Percentiles rank a stretch among this genome's conserved stretches.
Conservation (phyloP, 2,888 invertebrate genomes). For the Aleiodes testaceus region DNA sequence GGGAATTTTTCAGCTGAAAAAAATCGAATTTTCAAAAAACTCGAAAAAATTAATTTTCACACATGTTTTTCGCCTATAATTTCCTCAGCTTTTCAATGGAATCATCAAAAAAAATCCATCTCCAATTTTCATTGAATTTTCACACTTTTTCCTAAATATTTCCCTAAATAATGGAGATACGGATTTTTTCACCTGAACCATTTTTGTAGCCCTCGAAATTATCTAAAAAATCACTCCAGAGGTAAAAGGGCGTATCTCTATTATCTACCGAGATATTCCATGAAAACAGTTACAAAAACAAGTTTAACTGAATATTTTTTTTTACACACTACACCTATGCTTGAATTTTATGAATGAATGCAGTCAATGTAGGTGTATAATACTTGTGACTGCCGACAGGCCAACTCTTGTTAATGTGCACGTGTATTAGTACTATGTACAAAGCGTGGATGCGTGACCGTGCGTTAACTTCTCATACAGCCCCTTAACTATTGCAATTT, state of each 20-base stretch:
- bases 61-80: no score
- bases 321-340: no score
- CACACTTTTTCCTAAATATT: background rate
- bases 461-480: slow-evolving; percentile 25
- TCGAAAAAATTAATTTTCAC: no score
- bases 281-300: no score
- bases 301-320: no score
- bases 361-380: slow-evolving; percentile 65
- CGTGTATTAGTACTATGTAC: slow-evolving; percentile 8
- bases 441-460: slow-evolving; percentile 51
- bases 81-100: no score
- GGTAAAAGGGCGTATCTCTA: no score
- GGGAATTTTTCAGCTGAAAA: no score
- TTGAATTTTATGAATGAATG: slow-evolving; percentile 68
- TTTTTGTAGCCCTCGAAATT: background rate
- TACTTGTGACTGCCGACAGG: slow-evolving; percentile 55
- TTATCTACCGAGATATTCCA: no score
- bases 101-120: no score
- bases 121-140: no score
- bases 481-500: slow-evolving; percentile 9
- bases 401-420: slow-evolving; percentile 20
- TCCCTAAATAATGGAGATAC: background rate
- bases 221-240: background rate
- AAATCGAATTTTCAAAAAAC: no score
- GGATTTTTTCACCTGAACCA: background rate